Evolutionary conservation across 2,797 vertebrate genomes (phyloP).

Genomic region (Anomalospiza imberbis): DNA sequence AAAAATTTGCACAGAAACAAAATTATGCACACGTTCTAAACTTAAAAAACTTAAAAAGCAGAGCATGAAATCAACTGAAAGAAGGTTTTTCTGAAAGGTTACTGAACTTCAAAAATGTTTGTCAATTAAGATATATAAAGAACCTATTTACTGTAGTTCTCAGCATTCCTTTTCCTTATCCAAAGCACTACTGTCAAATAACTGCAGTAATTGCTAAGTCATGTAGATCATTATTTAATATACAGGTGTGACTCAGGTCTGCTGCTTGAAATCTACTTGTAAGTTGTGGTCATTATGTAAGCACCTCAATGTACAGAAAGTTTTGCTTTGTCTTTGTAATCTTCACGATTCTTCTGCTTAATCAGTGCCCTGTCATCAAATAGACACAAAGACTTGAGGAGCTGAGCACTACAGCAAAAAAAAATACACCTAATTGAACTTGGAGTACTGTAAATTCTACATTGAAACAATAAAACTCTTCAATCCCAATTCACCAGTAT

Average conservation of each 20-base stretch:
- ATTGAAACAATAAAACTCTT: background rate
- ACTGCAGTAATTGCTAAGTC: background rate
- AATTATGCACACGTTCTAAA: constrained; percentile 41
- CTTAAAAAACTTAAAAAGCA: constrained; percentile 39
- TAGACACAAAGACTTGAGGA: background rate
- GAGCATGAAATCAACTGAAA: background rate
- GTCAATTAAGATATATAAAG: background rate
- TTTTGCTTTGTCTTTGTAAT: background rate
- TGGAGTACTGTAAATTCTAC: background rate
- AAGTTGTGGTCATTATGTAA: constrained; percentile 13
- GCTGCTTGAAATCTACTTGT: constrained; percentile 13
- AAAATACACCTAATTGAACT: background rate
- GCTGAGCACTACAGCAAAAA: background rate
- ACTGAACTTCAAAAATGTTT: constrained; percentile 8
- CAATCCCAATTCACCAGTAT: background rate
- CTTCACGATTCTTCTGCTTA: background rate
- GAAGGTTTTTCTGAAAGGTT: background rate
- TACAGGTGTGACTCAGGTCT: background rate
- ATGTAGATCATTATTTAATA: constrained; percentile 4
- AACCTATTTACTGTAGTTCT: background rate
- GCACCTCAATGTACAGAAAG: constrained; percentile 1
- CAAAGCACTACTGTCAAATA: background rate
- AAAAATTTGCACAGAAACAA: constrained; percentile 18
- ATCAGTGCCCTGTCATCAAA: background rate
- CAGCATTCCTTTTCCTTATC: background rate